phyloP scores from a whole-genome alignment of 2,888 invertebrate species.

The Bellardia pandia region DNA sequence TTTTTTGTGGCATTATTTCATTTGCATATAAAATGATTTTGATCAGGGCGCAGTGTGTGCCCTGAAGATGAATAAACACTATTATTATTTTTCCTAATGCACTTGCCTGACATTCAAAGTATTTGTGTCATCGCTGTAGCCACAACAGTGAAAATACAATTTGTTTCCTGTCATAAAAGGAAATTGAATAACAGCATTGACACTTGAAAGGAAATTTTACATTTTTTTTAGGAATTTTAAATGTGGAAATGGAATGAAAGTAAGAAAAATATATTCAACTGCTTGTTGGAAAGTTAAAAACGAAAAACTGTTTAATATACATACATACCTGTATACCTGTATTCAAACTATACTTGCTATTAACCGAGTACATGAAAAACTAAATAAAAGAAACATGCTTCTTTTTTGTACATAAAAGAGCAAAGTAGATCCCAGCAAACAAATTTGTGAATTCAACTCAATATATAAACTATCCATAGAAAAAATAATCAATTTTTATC shows the following conservation, averaged over 20 bases:
- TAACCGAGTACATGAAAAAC: not conserved
- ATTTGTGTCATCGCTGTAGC: too few species aligned
- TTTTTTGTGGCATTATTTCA: too few species aligned
- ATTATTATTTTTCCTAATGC: not conserved
- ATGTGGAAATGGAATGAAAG: not conserved
- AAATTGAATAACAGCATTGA: conserved; percentile 22
- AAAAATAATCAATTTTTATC: too few species aligned
- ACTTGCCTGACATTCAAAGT: too few species aligned
- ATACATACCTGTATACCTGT: not conserved
- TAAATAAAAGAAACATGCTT: not conserved
- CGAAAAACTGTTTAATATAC: not conserved
- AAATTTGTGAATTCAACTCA: too few species aligned
- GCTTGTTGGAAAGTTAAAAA: not conserved
- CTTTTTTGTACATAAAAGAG: not conserved
- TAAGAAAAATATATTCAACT: not conserved
- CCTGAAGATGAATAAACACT: too few species aligned
- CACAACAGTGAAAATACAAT: conserved; percentile 21
- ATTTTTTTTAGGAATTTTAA: too few species aligned
- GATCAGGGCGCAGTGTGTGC: too few species aligned
- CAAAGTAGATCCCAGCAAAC: not conserved
- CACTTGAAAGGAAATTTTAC: not conserved
- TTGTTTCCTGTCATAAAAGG: conserved; percentile 19
- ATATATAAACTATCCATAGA: too few species aligned
- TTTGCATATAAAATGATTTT: too few species aligned
- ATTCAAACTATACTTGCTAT: not conserved